Evolutionary conservation across 2,888 invertebrate species (phyloP).

Genomic region (Unio delphinus): DNA sequence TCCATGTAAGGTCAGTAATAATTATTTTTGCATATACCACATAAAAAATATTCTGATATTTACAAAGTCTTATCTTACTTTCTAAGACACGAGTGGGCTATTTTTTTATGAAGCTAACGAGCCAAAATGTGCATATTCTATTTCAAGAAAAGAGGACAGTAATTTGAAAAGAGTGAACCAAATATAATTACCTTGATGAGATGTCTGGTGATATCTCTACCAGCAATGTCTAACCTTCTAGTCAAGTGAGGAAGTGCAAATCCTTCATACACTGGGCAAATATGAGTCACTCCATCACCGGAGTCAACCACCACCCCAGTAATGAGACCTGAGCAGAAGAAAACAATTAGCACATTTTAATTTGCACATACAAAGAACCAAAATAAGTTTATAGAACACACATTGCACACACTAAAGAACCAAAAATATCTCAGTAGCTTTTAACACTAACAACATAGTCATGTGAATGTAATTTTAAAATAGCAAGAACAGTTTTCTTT

Average conservation of each 20-base stretch:
- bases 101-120: no score
- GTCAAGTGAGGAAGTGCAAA: constrained; percentile 96
- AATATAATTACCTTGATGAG: constrained; percentile 90
- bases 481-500: no score
- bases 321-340: constrained; percentile 79
- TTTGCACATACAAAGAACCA: not conserved
- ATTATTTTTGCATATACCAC: no score
- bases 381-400: not conserved
- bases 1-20: no score
- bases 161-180: no score
- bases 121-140: no score
- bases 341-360: not conserved
- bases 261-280: constrained; percentile 98
- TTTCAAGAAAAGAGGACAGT: no score
- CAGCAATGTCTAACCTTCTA: constrained; percentile 94
- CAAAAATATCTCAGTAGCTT: not conserved
- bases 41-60: no score
- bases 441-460: not conserved
- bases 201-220: constrained; percentile 97
- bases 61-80: no score
- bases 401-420: not conserved
- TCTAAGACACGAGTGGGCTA: no score
- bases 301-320: constrained; percentile 99
- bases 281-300: constrained; percentile 99
- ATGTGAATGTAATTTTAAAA: no score